Percentiles rank a stretch among this genome's conserved stretches.
phyloP scores from a whole-genome alignment of 2,797 vertebrate species.

The Mus spretus region DNA sequence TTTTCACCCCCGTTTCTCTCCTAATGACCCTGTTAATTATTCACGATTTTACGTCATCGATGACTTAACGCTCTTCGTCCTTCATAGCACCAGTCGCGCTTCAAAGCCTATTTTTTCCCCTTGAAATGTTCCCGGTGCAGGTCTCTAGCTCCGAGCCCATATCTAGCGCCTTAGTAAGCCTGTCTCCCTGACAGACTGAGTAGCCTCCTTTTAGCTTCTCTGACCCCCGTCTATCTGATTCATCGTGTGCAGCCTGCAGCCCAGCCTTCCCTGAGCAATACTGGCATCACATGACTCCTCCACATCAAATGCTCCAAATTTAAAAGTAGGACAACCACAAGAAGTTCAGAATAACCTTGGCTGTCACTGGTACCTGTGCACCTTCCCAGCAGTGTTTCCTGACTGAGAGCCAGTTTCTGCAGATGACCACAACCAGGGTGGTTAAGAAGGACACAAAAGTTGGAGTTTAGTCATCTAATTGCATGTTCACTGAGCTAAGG shows the following conservation, averaged over 20 bases:
- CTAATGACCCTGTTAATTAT: slow-evolving; percentile 74
- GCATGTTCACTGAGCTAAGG: background rate
- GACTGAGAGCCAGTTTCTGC: background rate
- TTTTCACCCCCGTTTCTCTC: slow-evolving; percentile 28
- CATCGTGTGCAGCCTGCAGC: background rate
- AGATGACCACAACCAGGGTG: background rate
- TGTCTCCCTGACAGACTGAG: background rate
- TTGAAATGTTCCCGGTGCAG: background rate
- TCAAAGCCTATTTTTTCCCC: slow-evolving; percentile 19
- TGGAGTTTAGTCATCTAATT: background rate
- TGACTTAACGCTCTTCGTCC: slow-evolving; percentile 55
- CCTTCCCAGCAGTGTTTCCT: background rate
- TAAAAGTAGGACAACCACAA: background rate
- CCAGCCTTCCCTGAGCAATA: slow-evolving; percentile 36
- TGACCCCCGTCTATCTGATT: background rate
- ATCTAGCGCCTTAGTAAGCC: background rate
- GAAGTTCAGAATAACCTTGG: background rate
- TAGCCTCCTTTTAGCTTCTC: slow-evolving; percentile 16
- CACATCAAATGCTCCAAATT: slow-evolving; percentile 3
- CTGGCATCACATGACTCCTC: background rate
- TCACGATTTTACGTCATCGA: slow-evolving; percentile 71
- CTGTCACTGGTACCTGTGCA: background rate
- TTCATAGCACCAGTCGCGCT: slow-evolving; percentile 33
- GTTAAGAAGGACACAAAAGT: background rate
- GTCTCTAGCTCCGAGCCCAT: slow-evolving; percentile 7